Evolutionary conservation across 2,888 invertebrate genomes (phyloP).

Genomic region (Rhagophthalmus giganteus): DNA sequence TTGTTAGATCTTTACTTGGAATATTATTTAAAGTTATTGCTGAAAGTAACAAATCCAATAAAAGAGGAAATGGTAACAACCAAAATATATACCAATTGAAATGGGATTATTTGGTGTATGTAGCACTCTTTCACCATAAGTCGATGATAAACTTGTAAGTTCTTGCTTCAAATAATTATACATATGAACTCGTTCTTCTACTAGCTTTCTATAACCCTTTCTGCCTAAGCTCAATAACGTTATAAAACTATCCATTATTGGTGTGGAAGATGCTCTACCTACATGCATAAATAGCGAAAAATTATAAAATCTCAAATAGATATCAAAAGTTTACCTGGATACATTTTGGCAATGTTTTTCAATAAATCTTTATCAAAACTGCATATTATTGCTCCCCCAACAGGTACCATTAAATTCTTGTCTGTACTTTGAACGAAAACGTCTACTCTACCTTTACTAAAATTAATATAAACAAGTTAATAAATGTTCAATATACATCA

Average conservation of each 20-base stretch:
- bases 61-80: not conserved
- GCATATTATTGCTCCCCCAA: conserved; percentile 78
- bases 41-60: conserved; percentile 35
- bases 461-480: conserved; percentile 29
- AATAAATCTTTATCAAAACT: conserved; percentile 67
- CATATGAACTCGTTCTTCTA: conserved; percentile 46
- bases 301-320: conserved; percentile 2
- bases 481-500: not conserved
- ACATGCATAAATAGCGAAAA: conserved; percentile 25
- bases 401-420: conserved; percentile 83
- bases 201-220: conserved; percentile 63
- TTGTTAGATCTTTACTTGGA: conserved; percentile 58
- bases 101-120: conserved; percentile 69
- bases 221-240: conserved; percentile 72
- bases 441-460: conserved; percentile 70
- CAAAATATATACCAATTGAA: conserved; percentile 61
- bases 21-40: conserved; percentile 56
- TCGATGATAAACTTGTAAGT: conserved; percentile 58
- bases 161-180: conserved; percentile 31
- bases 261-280: conserved; percentile 73
- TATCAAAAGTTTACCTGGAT: conserved; percentile 62
- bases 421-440: conserved; percentile 82
- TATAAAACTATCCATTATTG: conserved; percentile 74
- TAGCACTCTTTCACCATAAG: conserved; percentile 63
- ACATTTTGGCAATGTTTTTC: conserved; percentile 68